These are phyloP conservation scores for Dasypus novemcinctus DNA, from an alignment of 2,113 vertebrate genomes.

Conservation along the genomic window DNA sequence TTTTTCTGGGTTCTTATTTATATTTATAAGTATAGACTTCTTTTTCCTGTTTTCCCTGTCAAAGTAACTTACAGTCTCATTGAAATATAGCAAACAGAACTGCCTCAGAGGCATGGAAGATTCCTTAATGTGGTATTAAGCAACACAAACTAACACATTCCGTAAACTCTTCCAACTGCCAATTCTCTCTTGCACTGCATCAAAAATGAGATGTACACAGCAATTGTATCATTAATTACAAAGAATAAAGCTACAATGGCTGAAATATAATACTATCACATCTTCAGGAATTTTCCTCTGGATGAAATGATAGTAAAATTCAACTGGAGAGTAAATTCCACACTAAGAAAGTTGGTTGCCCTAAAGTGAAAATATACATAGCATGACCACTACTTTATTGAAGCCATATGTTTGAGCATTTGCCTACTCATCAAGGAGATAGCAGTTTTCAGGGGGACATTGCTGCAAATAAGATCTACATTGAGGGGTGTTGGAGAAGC, in stretches of 20 bases:
- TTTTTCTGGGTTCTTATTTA: slow-evolving; percentile 52
- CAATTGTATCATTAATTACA: slow-evolving; percentile 66
- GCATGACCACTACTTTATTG: neutral
- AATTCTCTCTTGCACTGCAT: slow-evolving; percentile 35
- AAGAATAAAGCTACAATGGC: slow-evolving; percentile 55
- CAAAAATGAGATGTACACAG: slow-evolving; percentile 51
- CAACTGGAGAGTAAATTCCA: slow-evolving; percentile 58
- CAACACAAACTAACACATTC: slow-evolving; percentile 56
- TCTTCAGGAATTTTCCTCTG: slow-evolving; percentile 32
- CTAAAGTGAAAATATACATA: neutral
- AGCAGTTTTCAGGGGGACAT: neutral
- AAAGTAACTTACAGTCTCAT: slow-evolving; percentile 62
- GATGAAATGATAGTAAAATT: slow-evolving; percentile 52
- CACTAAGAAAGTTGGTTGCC: neutral
- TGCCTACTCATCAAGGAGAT: neutral
- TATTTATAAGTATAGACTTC: slow-evolving; percentile 66
- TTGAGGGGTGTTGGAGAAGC: neutral
- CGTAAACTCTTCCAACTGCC: slow-evolving; percentile 57
- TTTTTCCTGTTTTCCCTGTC: slow-evolving; percentile 55
- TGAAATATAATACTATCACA: slow-evolving; percentile 53
- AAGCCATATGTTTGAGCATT: neutral
- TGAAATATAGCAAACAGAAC: slow-evolving; percentile 58
- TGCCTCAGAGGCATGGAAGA: slow-evolving; percentile 58
- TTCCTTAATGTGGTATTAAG: slow-evolving; percentile 60
- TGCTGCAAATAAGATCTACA: neutral